A percentile compares a stretch with the other conserved stretches of the same genome.
phyloP scores from a whole-genome alignment of 2,113 vertebrate species.

The Dendropsophus ebraccatus region DNA sequence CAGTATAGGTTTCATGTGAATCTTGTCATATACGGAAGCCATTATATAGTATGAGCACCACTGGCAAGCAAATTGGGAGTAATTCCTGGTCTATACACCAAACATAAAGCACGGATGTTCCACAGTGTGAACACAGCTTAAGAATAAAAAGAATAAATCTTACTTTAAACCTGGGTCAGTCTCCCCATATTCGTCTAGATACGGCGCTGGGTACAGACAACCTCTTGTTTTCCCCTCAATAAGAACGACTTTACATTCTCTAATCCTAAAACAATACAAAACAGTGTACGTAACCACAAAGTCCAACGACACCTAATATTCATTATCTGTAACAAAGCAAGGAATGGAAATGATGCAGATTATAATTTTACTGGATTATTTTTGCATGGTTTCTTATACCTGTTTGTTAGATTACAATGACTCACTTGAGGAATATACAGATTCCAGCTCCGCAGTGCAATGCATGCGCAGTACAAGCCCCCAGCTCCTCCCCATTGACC shows the following conservation, averaged over 20 bases:
- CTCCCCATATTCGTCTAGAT: conserved; percentile 97
- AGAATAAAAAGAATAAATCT: conserved; percentile 61
- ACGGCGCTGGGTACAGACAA: conserved; percentile 91
- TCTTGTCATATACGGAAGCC: too few species aligned
- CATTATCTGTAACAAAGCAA: too few species aligned
- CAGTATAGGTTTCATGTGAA: too few species aligned
- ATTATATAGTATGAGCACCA: too few species aligned
- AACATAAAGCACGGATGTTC: too few species aligned
- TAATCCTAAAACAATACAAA: conserved; percentile 78
- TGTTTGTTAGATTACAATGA: conserved; percentile 8
- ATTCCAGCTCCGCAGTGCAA: conserved; percentile 91
- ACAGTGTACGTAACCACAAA: background rate
- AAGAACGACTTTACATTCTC: conserved; percentile 93
- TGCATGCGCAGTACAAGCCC: conserved; percentile 92
- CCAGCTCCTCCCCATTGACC: conserved; percentile 89
- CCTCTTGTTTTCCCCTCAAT: conserved; percentile 93
- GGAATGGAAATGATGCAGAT: too few species aligned
- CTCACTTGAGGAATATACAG: conserved; percentile 94
- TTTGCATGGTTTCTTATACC: too few species aligned
- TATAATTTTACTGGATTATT: too few species aligned
- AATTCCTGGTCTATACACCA: background rate
- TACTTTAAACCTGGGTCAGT: conserved; percentile 93
- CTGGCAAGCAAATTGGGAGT: background rate
- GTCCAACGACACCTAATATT: too few species aligned
- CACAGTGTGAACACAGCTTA: background rate